Base-by-base conservation (phyloP, 2,113 vertebrate species). In the Oncorhynchus nerka region DNA sequence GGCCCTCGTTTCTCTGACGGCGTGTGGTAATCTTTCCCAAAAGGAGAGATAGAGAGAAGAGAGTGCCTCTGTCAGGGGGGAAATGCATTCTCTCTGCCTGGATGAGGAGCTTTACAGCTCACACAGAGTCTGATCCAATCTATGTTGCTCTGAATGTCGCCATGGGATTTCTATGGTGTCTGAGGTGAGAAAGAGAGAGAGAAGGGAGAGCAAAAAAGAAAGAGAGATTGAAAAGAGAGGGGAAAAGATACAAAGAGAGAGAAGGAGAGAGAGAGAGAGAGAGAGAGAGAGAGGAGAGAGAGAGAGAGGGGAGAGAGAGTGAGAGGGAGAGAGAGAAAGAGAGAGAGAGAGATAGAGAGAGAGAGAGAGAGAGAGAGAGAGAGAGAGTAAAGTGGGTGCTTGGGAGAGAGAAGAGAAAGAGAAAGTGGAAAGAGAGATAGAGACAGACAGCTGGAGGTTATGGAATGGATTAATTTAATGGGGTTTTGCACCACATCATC, bases 401-500 rank as follows among this genome's bases (percentile, higher is more conserved):
- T n/a, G 51, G 5, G 6, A 59, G 3, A 11, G 34, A n/a, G 11
- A 20, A 30, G n/a, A 19, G 12, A 28, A 26, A 48, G 7, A 64
- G 13, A 66, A 72, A 77, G 67, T 65, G 12, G 70, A 70, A 15
- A 61, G 34, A 61, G 55, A 20, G 19, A 26, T 34, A 61, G 66
- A 79, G 81, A 5, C 80, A 73, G 61, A 51, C 39, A 0, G 2
- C 61, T 19, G 48, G 72, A 72, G 72, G 70, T 82, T 81, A 80
- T 81, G 22, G 16, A 78, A 80, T 69, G 74, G 80, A 86, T 88
- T 84, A 62, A 82, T 84, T 87, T 84, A 81, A 85, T 75, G 75
- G 79, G 51, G 3, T 61, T 80, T 84, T 78, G 75, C 75, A 78
- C 71, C 74, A 79, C 80, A 78, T 84, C 78, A 77, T 68, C 75